phyloP scores from a whole-genome alignment of 2,113 vertebrate species.

The Chloropsis cyanopogon region DNA sequence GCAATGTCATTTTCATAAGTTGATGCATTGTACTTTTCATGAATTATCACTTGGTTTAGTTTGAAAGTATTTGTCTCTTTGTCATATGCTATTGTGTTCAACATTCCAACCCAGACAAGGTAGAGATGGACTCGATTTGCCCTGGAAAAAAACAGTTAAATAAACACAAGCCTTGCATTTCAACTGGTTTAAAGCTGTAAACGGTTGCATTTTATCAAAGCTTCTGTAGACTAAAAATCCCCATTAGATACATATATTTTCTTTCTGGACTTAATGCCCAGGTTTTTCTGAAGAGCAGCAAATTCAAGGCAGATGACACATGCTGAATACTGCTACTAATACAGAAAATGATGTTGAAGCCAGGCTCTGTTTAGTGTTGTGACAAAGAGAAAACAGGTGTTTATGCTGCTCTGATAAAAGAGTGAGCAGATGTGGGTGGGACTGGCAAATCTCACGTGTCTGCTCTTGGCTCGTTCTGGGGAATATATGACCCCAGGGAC shows the following conservation, averaged over 20 bases:
- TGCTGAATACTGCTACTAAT: neutral
- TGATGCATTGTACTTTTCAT: conserved; percentile 74
- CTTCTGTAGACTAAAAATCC: neutral
- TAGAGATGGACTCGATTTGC: conserved; percentile 64
- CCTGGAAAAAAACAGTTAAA: conserved; percentile 41
- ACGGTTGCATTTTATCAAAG: neutral
- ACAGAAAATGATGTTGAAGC: neutral
- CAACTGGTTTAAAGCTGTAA: neutral
- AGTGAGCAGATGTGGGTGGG: neutral
- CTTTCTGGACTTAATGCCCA: neutral
- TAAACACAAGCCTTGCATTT: neutral
- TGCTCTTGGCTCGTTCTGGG: neutral
- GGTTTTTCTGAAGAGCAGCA: neutral
- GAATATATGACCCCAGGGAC: neutral
- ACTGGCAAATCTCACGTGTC: neutral
- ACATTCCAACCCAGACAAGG: conserved; percentile 79
- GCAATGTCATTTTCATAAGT: conserved; percentile 92
- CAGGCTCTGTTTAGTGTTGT: neutral
- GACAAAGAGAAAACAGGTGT: neutral
- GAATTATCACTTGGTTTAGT: conserved; percentile 75
- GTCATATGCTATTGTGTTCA: conserved; percentile 41
- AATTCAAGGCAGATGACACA: neutral
- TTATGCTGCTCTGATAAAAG: neutral
- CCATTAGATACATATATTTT: neutral
- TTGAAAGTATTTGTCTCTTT: conserved; percentile 33